Evolutionary conservation across 2,888 invertebrate species (phyloP).

Genomic region (Melanchra persicariae): DNA sequence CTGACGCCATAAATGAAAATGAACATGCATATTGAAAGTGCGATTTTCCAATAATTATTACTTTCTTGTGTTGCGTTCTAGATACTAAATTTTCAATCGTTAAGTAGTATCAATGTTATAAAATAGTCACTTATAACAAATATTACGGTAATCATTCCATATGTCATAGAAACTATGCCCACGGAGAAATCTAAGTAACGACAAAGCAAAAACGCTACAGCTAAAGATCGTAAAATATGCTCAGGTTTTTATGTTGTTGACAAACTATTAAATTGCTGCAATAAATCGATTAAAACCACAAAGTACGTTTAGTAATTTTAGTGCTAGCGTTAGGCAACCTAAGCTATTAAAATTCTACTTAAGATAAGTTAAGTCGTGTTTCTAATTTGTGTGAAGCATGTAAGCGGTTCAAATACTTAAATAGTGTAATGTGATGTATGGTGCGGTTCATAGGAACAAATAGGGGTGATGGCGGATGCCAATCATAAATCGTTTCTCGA

Average conservation of each 20-base stretch:
- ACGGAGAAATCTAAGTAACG: constrained; percentile 3
- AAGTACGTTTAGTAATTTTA: constrained; percentile 60
- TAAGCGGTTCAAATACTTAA: constrained; percentile 71
- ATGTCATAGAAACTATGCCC: not conserved
- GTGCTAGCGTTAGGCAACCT: constrained; percentile 65
- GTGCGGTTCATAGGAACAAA: constrained; percentile 70
- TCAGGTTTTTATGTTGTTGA: constrained; percentile 54
- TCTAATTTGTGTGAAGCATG: constrained; percentile 82
- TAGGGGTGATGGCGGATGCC: constrained; percentile 70
- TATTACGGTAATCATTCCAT: not conserved
- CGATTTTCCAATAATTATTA: not conserved
- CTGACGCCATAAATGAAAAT: not conserved
- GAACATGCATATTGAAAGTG: not conserved
- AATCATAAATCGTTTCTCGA: constrained; percentile 73
- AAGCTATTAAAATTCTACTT: constrained; percentile 81
- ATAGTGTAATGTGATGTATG: constrained; percentile 75
- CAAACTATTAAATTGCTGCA: constrained; percentile 61
- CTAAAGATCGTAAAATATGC: constrained; percentile 38
- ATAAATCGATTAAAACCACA: constrained; percentile 59
- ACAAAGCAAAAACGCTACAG: constrained; percentile 42
- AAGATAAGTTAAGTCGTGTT: constrained; percentile 81
- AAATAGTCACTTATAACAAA: not conserved
- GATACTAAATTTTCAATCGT: too few species aligned
- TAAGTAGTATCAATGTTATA: not conserved
- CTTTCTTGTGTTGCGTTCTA: not conserved